Evolutionary conservation across 2,888 invertebrate species (phyloP).

Genomic region (Limnephilus auricula): DNA sequence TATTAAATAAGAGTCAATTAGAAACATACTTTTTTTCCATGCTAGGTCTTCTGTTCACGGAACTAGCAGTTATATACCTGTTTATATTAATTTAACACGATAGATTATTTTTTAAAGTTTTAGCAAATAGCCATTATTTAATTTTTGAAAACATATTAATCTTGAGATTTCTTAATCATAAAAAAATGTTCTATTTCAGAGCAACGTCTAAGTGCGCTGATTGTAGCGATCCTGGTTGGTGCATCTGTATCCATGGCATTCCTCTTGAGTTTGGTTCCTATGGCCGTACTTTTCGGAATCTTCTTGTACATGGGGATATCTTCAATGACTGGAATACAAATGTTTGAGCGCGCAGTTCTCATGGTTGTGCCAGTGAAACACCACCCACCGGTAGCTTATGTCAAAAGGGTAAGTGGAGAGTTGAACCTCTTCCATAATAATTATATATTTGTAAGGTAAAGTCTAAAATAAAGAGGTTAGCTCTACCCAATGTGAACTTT

Average conservation of each 20-base stretch:
- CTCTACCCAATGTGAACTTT: too few relatives aligned
- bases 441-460: too few relatives aligned
- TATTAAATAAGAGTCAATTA: too few relatives aligned
- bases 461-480: too few relatives aligned
- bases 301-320: slow-evolving; percentile 98
- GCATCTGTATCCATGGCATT: slow-evolving; percentile 90
- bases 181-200: slow-evolving; percentile 75
- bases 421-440: too few relatives aligned
- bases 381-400: slow-evolving; percentile 93
- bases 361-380: slow-evolving; percentile 97
- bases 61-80: too few relatives aligned
- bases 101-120: neutral
- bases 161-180: neutral
- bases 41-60: too few relatives aligned
- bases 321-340: slow-evolving; percentile 94
- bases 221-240: slow-evolving; percentile 89
- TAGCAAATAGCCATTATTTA: neutral
- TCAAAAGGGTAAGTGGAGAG: slow-evolving; percentile 83
- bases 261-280: slow-evolving; percentile 89
- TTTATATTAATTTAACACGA: too few relatives aligned
- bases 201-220: slow-evolving; percentile 90
- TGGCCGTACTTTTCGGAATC: slow-evolving; percentile 97
- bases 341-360: slow-evolving; percentile 92
- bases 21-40: too few relatives aligned
- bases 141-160: neutral